These are phyloP conservation scores for Chlorodrepanis virens DNA, from an alignment of 2,113 vertebrate genomes.

Conservation along the genomic window DNA sequence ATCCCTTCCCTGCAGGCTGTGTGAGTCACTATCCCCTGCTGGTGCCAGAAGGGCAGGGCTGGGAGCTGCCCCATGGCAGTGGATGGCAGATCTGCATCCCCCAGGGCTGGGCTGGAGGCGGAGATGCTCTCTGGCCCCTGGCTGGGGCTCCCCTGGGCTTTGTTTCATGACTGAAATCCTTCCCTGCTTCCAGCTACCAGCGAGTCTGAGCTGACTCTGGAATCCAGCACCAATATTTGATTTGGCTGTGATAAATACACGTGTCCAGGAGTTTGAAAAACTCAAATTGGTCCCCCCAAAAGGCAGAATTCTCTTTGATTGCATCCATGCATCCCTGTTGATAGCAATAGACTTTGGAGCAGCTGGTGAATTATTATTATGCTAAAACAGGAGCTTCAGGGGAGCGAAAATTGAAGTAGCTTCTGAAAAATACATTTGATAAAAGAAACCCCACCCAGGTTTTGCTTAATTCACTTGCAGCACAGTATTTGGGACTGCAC, in stretches of 20 bases:
- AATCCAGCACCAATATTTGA: background rate
- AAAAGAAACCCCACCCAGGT: background rate
- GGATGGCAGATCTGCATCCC: accelerated
- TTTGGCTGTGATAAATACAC: background rate
- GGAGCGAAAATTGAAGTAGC: background rate
- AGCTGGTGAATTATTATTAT: background rate
- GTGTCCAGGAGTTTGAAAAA: background rate
- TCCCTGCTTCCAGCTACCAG: background rate
- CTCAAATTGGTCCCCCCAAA: background rate
- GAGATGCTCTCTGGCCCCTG: background rate
- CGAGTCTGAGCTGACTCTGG: background rate
- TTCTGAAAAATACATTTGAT: background rate
- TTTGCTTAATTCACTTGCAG: background rate
- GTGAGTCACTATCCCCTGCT: background rate
- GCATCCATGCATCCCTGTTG: constrained; percentile 5
- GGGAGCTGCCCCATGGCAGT: background rate
- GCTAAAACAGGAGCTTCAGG: background rate
- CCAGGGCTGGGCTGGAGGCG: accelerated
- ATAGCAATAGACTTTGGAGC: background rate
- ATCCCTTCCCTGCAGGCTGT: background rate
- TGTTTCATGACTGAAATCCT: background rate
- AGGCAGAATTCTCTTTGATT: background rate
- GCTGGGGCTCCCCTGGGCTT: background rate
- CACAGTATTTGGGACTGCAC: background rate
- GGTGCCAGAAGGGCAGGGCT: background rate